These are phyloP conservation scores for Nasonia oneida DNA, from an alignment of 2,888 invertebrate species.

Conservation along the genomic window DNA sequence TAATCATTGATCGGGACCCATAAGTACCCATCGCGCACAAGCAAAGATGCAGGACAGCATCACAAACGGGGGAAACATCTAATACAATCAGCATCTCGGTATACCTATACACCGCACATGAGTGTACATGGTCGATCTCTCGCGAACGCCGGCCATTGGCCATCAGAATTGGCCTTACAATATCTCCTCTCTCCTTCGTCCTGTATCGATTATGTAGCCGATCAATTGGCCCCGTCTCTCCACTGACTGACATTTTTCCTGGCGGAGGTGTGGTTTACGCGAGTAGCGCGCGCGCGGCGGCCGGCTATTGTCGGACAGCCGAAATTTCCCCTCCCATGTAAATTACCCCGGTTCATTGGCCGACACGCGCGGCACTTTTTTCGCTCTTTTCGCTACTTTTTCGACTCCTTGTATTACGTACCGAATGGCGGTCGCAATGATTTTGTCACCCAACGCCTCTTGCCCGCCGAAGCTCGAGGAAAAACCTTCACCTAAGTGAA, in stretches of 20 bases:
- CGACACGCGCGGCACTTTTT: not conserved
- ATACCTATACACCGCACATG: not conserved
- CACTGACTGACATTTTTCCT: constrained; percentile 34
- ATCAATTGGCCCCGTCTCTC: constrained; percentile 51
- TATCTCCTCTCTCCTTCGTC: not conserved
- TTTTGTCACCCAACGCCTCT: not conserved
- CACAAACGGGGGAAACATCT: not conserved
- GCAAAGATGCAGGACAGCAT: not conserved
- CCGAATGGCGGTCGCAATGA: too few species aligned
- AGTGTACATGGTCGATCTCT: not conserved
- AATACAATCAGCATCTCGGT: not conserved
- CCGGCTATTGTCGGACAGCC: too few species aligned
- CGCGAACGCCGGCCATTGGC: constrained; percentile 28
- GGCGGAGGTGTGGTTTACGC: constrained; percentile 52
- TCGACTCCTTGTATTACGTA: not conserved
- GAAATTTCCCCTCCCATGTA: constrained; percentile 46
- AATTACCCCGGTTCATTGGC: constrained; percentile 55
- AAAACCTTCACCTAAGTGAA: not conserved
- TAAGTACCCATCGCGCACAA: too few species aligned
- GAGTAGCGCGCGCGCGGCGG: too few species aligned
- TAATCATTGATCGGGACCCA: too few species aligned
- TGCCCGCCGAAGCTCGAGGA: not conserved
- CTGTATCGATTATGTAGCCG: constrained; percentile 47
- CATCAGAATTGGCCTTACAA: constrained; percentile 34
- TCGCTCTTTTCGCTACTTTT: not conserved